Conservation (phyloP, 2,113 vertebrate species). For the Rhea pennata region DNA sequence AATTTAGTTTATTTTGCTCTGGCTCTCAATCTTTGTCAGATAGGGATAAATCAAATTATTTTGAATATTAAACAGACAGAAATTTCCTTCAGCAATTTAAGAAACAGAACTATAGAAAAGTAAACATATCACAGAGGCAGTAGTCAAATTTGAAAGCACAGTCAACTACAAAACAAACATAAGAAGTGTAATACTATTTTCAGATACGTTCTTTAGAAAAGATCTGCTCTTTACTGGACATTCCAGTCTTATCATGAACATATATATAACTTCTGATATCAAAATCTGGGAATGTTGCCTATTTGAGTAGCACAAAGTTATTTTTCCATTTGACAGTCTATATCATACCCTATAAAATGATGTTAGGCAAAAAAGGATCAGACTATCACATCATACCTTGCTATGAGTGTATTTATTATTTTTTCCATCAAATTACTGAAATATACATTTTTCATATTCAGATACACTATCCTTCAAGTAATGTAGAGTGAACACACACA, state of each 20-base stretch:
- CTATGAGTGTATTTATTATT: background rate
- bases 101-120: background rate
- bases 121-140: background rate
- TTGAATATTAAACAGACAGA: conserved; percentile 29
- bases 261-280: background rate
- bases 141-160: background rate
- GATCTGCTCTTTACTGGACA: background rate
- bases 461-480: background rate
- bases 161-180: background rate
- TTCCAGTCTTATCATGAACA: background rate
- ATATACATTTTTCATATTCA: background rate
- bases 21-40: background rate
- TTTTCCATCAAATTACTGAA: background rate
- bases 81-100: conserved; percentile 28
- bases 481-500: background rate
- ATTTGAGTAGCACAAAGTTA: background rate
- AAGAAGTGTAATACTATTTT: background rate
- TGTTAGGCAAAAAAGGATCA: background rate
- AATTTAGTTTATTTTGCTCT: background rate
- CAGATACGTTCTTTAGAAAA: background rate
- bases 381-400: background rate
- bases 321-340: background rate
- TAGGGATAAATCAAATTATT: conserved; percentile 1
- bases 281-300: background rate
- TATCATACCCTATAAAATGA: background rate